Evolutionary conservation across 2,797 vertebrate species (phyloP), one percentile per base, ranked within the genome.

Genomic region (Euphonia xanthogaster): DNA sequence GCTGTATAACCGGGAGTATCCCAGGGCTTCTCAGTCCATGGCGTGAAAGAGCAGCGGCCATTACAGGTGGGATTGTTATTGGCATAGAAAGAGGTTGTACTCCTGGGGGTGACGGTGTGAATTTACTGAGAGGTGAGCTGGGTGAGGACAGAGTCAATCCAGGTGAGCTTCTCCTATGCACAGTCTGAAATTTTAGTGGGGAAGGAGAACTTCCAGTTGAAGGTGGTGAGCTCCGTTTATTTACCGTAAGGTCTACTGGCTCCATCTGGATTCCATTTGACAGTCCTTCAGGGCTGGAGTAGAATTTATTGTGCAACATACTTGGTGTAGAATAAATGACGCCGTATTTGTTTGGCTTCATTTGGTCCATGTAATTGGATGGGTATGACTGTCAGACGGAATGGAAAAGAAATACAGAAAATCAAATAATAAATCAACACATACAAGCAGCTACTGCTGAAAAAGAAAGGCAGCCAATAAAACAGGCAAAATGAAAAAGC

Each of bases 211-310:
- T 98, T 70, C 98, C 98, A 3, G 98, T 95, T 0, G 98, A 98
- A 55, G 98, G 97, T 48, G 99, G 98, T 0, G 99, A 99, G 66
- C 98, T 98, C 39, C 98, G 98, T 97, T 99, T 99, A 98, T 98
- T 99, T 95, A 99, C 96, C 0, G 99, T 99, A 76, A 99, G 98
- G 96, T 99, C 99, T 68, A 99, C 99, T 0, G 99, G 99, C 95
- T 99, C 99, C 96, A 99, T 90, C 98, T 99, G 99, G 88, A 98
- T 97, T 83, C 98, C 98, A 10, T 98, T 97, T 8, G 97, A 96
- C 57, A 98, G 97, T 96, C 96, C 98, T 65, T 98, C 97, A 1
- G 96, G 92, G 60, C 78, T 94, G 44, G 97, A 98, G 68, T 98
- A 98, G 93, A 98, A 98, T 95, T 98, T 98, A 33, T 94, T 98